Percentiles rank a stretch among this genome's conserved stretches.
phyloP scores from a whole-genome alignment of 2,888 invertebrate species.

The Drosophila meridiana region DNA sequence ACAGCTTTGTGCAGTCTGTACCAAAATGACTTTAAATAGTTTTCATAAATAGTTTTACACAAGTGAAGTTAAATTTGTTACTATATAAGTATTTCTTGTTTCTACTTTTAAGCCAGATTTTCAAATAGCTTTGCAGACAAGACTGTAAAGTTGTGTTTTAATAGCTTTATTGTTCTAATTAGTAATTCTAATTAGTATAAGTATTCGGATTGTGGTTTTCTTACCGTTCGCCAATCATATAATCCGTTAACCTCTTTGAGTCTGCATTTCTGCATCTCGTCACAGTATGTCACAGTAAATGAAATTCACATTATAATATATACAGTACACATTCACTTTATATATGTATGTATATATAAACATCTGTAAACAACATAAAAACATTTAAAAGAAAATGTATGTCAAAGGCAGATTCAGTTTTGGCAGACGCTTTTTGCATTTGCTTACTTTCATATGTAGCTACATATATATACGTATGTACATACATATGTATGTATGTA shows the following conservation, averaged over 20 bases:
- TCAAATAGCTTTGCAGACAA: not conserved
- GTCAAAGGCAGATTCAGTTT: constrained; percentile 4
- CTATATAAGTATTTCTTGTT: not conserved
- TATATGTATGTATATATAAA: not conserved
- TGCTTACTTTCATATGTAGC: constrained; percentile 5
- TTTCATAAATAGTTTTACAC: not conserved
- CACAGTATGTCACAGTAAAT: not conserved
- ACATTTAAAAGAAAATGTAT: not conserved
- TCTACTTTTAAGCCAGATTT: not conserved
- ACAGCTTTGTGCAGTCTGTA: not conserved
- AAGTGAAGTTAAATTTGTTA: not conserved
- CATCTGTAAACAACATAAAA: not conserved
- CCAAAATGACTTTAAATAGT: not conserved
- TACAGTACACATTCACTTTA: not conserved
- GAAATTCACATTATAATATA: not conserved
- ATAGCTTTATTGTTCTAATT: not conserved
- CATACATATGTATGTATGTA: not conserved
- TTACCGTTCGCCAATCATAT: no score
- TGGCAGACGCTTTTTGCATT: constrained; percentile 4
- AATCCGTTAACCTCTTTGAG: no score
- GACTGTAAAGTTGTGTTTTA: not conserved
- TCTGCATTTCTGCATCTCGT: not conserved
- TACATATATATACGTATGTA: not conserved
- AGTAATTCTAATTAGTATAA: not conserved
- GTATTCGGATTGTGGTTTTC: not conserved